Evolutionary conservation across 2,888 invertebrate species (phyloP), one percentile per base, ranked within the genome.

Genomic region (Meiosimyza decipiens): DNA sequence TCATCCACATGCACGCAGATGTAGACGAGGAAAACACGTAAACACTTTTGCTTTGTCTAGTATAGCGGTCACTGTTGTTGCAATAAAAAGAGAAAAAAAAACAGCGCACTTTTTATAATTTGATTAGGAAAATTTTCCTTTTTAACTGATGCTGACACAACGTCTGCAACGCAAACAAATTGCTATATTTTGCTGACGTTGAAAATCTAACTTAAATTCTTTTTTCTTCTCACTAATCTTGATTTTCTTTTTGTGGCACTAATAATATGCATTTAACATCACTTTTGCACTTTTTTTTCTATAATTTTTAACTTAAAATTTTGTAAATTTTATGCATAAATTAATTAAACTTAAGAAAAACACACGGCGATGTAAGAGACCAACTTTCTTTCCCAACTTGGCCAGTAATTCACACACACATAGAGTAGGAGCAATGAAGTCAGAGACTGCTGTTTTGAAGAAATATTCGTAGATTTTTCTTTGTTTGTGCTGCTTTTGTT

Each of bases 101-200:
- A 12, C 50, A 18, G 28, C 49, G 59, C 40, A 40, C 40, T 47
- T 47, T 62, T 62, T 15, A 47, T 40, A 40, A 33, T 62, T 47
- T 62, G n/a, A 12, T 64, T 50, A 40, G 40, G 9, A 40, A 40
- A 40, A 7, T 7, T 40, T 40, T 40, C 40, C 4, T 40, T 40
- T 40, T 40, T 1, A 40, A 40, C 9, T 40, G 40, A 40, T 40
- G 40, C 40, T 9, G 40, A 1, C 40, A 9, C 6, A 9, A 40
- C 40, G 40, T 40, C 40, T 40, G 40, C 6, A 40, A 40, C 40
- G 40, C 28, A 16, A 28, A 59, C 59, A 50, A 13, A 51, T 28
- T 22, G n/a, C 18, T 47, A 16, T n/a, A 18, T 63, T 63, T 71
- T 71, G 71, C 71, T 71, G 71, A 71, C 71, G 71, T 71, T 64